Evolutionary conservation across 1,140 invertebrate genomes (phyloP).

Genomic region (Monochamus saltuarius): DNA sequence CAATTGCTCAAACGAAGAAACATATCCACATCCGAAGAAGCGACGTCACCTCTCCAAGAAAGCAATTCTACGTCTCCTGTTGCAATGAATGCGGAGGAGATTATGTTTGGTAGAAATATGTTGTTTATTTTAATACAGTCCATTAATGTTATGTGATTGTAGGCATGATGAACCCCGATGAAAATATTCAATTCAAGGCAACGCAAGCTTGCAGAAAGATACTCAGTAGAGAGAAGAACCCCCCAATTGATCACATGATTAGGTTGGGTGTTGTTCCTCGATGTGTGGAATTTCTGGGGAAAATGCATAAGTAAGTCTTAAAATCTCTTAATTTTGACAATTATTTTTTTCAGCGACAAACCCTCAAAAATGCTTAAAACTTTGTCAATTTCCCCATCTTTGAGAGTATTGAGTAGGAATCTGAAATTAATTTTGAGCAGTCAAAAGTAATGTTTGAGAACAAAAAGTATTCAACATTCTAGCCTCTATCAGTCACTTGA

Average conservation of each 20-base stretch:
- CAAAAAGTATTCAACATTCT: too few species aligned
- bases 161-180: constrained; percentile 64
- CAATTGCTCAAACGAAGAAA: constrained; percentile 92
- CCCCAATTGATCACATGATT: constrained; percentile 92
- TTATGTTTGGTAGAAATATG: constrained; percentile 56
- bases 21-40: constrained; percentile 56
- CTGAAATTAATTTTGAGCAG: too few species aligned
- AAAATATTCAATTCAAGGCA: constrained; percentile 62
- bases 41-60: constrained; percentile 59
- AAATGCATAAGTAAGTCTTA: constrained; percentile 66
- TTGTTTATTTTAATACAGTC: not conserved
- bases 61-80: constrained; percentile 53
- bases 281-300: constrained; percentile 75
- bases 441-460: too few species aligned
- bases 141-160: not conserved
- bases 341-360: too few species aligned
- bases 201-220: constrained; percentile 84
- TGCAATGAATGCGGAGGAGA: constrained; percentile 60
- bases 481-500: too few species aligned
- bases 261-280: constrained; percentile 82
- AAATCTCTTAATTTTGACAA: too few species aligned
- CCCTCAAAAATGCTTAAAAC: too few species aligned
- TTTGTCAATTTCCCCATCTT: too few species aligned
- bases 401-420: too few species aligned
- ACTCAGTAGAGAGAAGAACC: constrained; percentile 87